Base-by-base conservation (phyloP, 2,888 invertebrate species). In the Protodeltote pygarga region DNA sequence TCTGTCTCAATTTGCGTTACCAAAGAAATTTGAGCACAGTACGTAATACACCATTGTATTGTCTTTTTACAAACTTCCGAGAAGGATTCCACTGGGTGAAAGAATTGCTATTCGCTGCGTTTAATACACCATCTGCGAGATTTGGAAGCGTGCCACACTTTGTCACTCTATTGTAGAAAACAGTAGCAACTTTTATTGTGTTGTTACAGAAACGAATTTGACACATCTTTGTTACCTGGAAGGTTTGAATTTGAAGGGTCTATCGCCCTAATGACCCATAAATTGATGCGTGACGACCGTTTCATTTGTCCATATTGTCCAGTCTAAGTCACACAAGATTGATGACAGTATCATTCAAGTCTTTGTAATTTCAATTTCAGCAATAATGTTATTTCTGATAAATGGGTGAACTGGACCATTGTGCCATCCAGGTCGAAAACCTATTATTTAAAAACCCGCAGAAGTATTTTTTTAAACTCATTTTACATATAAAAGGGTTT, bases 131-230 rank as follows among this genome's bases (percentile, higher is more conserved):
- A 57, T 61, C 71, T 73, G 72, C 48, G 44, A 71, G 42, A 67
- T 73, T 73, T 75, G 73, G 74, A 74, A 76, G 73, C 59, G 74
- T 79, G 77, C 76, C 77, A 76, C 53, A 38, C 42, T 59, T 20
- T 41, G 51, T 46, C 34, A 33, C 35, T 28, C 41, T 50, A 50
- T 53, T 58, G 50, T 51, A 16, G 49, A 58, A 55, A 73, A 81
- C 87, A 82, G 87, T 82, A 83, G 86, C 85, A 71, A 75, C 68
- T 73, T 75, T 72, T 73, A 73, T 75, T 74, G 72, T 73, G 60
- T 50, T 40, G 41, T 48, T 59, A 75, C 73, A 67, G 65, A 74
- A 61, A 67, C 37, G 40, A 57, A 63, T 71, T 69, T 75, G 67
- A 34, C 44, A 40, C 45, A 47, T 55, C 59, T 47, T 34, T 48